Evolutionary conservation across 2,797 vertebrate genomes (phyloP), one percentile per base, ranked within the genome.

Genomic region (Onychomys torridus): DNA sequence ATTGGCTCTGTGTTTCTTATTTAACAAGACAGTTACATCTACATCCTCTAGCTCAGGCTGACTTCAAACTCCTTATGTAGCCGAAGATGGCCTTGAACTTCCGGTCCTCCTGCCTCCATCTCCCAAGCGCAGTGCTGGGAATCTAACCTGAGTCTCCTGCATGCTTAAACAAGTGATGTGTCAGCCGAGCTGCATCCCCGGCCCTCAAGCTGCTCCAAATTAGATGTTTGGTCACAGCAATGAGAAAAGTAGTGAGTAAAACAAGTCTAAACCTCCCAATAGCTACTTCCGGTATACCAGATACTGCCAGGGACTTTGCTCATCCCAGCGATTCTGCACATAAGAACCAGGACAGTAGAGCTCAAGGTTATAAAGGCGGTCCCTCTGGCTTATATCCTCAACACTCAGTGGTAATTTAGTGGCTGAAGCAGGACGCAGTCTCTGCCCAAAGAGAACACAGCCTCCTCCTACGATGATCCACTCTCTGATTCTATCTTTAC

Each of bases 401-500:
- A 6, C n/a, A 14, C 23, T 69, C 87, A 25, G 29, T 29, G 37
- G 67, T 65, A n/a, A 73, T 78, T 90, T 65, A 37, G 61, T 25
- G 32, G 3, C 90, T 85, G 2, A 87, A 55, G 37, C 16, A 9
- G 57, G 76, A 23, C 43, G 25, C 63, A 71, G 19, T 84, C 91
- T 77, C 85, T 63, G 81, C 90, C 93, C 89, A 21, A 46, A 16
- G 1, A 57, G 27, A 65, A 10, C 32, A 21, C 8, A 14, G 57
- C 43, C 71, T 52, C 71, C 87, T 89, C 65, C 77, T 40, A 0
- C 55, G 23, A 65, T 37, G 84, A 10, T 25, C 81, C 29, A 69
- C 34, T 73, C 85, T 46, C 85, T 46, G 85, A 57, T 67, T 73
- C 94, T 90, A 0, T 94, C 95, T 97, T 95, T 91, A 97, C 97